Percentiles rank a stretch among this genome's conserved stretches.
Evolutionary conservation across 2,797 vertebrate species (phyloP).

Genomic region (Phrynocephalus forsythii): DNA sequence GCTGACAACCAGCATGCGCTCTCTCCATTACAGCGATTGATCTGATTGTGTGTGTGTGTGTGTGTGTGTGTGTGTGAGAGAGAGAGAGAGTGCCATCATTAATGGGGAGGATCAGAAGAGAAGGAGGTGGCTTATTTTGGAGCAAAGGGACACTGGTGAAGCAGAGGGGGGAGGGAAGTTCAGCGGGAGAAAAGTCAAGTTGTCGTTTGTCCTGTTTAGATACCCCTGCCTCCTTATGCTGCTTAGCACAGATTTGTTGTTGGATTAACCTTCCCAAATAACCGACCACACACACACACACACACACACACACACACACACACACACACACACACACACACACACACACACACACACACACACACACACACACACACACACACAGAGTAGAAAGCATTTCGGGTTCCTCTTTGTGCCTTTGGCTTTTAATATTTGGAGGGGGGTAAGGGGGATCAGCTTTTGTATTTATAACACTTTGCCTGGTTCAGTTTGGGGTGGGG

Average conservation of each 20-base stretch:
- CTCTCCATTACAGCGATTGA: neutral
- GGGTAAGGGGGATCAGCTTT: neutral
- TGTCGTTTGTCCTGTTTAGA: too few species aligned
- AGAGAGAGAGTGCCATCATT: too few species aligned
- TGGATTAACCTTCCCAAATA: neutral
- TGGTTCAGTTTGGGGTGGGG: too few species aligned
- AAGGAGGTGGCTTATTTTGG: neutral
- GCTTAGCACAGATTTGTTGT: neutral
- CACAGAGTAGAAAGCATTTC: neutral
- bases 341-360: too few species aligned
- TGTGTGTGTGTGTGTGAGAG: too few species aligned
- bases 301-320: too few species aligned
- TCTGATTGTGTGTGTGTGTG: neutral
- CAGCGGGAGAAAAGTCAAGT: neutral
- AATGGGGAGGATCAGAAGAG: neutral
- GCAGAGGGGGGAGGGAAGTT: neutral
- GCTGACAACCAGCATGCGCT: rapidly evolving
- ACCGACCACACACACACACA: too few species aligned
- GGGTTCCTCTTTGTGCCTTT: neutral
- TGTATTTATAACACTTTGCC: neutral
- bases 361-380: too few species aligned
- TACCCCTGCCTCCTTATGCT: neutral
- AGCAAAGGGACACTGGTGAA: neutral
- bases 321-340: too few species aligned
- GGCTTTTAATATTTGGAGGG: neutral